Evolutionary conservation across 2,888 invertebrate genomes (phyloP).

Genomic region (Ectobius pallidus): DNA sequence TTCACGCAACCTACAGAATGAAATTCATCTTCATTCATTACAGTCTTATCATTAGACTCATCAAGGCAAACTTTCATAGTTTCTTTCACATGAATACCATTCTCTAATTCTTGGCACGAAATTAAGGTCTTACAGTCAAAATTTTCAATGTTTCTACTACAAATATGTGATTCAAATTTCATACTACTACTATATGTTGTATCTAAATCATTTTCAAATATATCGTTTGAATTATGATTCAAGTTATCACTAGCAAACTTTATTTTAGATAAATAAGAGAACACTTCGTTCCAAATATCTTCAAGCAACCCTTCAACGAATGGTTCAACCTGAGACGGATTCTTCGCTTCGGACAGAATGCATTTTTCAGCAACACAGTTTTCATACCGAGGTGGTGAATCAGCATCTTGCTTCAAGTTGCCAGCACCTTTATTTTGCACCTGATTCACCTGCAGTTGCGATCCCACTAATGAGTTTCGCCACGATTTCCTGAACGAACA

Average conservation of each 20-base stretch:
- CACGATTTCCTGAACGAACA: constrained; percentile 55
- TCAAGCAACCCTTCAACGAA: constrained; percentile 53
- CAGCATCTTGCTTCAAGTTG: not conserved
- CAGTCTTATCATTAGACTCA: not conserved
- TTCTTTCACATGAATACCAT: not conserved
- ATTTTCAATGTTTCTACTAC: not conserved
- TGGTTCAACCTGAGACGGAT: constrained; percentile 48
- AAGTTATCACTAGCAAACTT: not conserved
- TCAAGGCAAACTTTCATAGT: not conserved
- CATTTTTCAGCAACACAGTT: not conserved
- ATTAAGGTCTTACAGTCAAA: not conserved
- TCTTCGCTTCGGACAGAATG: not conserved
- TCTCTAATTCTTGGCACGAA: not conserved
- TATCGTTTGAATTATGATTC: not conserved
- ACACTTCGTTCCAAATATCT: constrained; percentile 53
- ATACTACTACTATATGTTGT: not conserved
- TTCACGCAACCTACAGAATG: constrained; percentile 31
- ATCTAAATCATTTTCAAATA: not conserved
- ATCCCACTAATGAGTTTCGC: constrained; percentile 48
- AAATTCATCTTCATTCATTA: too few relatives aligned
- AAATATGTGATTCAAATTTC: not conserved
- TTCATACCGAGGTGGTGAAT: not conserved
- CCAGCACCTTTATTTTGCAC: not conserved
- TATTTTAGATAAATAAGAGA: constrained; percentile 38
- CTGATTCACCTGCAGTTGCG: constrained; percentile 5